phyloP scores from a whole-genome alignment of 2,113 vertebrate genomes.

The Microtus ochrogaster region DNA sequence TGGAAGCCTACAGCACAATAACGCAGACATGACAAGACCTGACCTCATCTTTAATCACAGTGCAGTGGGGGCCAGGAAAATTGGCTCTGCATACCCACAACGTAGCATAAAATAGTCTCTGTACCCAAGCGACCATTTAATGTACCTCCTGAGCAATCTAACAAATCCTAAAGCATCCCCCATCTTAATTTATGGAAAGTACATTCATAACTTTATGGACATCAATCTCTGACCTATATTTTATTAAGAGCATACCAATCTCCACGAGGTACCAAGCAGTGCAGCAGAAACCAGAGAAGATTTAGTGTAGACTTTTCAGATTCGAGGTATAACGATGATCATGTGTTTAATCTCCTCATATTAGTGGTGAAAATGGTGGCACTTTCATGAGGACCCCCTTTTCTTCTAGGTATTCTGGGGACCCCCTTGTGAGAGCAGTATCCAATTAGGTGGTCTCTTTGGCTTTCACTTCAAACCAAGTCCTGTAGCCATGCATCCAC shows the following conservation, averaged over 20 bases:
- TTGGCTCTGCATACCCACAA: not conserved
- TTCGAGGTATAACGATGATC: not conserved
- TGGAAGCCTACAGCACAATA: conserved; percentile 38
- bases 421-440: not conserved
- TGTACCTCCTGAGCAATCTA: not conserved
- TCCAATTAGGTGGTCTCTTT: not conserved
- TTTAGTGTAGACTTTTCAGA: not conserved
- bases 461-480: conserved; percentile 8
- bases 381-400: not conserved
- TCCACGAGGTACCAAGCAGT: not conserved
- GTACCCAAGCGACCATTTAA: conserved; percentile 26
- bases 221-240: not conserved
- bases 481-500: not conserved
- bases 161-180: not conserved
- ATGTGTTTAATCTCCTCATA: not conserved
- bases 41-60: conserved; percentile 71
- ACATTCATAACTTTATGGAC: not conserved
- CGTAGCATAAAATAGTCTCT: conserved; percentile 35
- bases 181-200: not conserved
- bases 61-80: not conserved
- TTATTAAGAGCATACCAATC: not conserved
- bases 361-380: not conserved
- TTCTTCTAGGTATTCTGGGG: conserved; percentile 14
- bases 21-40: conserved; percentile 52
- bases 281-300: not conserved